Evolutionary conservation across 2,113 vertebrate genomes (phyloP), one percentile per base, ranked within the genome.

Genomic region (Lamprologus callipterus): DNA sequence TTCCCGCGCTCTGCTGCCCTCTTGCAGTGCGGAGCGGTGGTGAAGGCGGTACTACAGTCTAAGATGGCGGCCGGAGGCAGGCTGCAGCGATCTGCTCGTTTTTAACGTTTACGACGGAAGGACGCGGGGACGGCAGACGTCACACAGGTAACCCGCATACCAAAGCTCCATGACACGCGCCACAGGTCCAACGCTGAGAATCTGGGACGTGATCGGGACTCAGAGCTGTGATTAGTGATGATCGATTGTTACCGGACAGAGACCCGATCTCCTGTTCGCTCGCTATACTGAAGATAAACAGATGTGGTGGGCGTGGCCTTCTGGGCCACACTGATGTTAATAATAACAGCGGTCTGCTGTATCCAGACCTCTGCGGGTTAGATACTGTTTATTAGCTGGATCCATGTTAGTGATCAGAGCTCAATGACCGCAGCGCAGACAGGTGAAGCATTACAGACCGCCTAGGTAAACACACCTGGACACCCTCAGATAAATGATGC

Each of bases 61-160:
- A 93, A 93, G 47, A 93, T 93, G 92, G 92, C 89, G 86, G 1
- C 23, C 2, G 51, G 60, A 83, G 81, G 26, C 21, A 14, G 16
- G 14, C 57, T 8, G 51, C 6, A 8, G 58, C 42, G 14, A 9
- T 60, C 53, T 17, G 28, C 9, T 13, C 6, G 23, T 4, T 9
- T 75, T 54, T n/a, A 26, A 19, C 6, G 23, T 49, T 37, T 10
- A 63, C 12, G 1, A 5, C 14, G 26, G 8, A 7, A 4, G 9
- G 31, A 70, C 16, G 5, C 5, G 13, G 37, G 9, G 4, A 4
- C 63, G 16, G 57, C 21, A 31, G 51, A 63, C 60, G n/a, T 54
- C 40, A 12, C 13, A 58, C 85, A 83, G 88, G 87, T 85, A 88
- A 40, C 13, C 21, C 7, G 55, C 60, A 49, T 54, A 73, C 51